Percentiles rank a stretch among this genome's conserved stretches.
Evolutionary conservation across 2,797 vertebrate species (phyloP).

Genomic region (Salarias fasciatus): DNA sequence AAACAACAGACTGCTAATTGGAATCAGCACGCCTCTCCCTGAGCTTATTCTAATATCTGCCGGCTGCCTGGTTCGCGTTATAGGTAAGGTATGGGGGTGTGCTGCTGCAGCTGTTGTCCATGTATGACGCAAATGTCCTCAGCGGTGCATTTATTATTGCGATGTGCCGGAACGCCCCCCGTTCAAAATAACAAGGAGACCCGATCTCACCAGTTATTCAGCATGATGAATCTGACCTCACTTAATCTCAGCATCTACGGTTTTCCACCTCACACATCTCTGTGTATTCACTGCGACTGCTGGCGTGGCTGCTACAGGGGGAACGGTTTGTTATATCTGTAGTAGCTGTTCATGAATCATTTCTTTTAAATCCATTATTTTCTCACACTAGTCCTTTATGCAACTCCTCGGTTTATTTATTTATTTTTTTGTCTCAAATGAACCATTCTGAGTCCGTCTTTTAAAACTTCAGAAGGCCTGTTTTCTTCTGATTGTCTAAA

Average conservation of each 20-base stretch:
- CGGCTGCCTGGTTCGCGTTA: slow-evolving; percentile 54
- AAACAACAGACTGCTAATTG: slow-evolving; percentile 84
- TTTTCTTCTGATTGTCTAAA: too few relatives aligned
- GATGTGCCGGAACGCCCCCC: neutral
- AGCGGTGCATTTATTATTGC: slow-evolving; percentile 20
- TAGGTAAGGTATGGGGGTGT: slow-evolving; percentile 61
- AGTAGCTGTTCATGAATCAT: too few relatives aligned
- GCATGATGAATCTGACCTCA: slow-evolving; percentile 3
- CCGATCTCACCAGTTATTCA: neutral
- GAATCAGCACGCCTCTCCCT: slow-evolving; percentile 79
- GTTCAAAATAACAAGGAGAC: slow-evolving; percentile 10
- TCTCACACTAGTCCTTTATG: too few relatives aligned
- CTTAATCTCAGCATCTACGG: neutral
- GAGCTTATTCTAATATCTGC: slow-evolving; percentile 75
- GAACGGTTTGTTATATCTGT: too few relatives aligned
- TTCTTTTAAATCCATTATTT: too few relatives aligned
- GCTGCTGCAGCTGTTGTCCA: slow-evolving; percentile 56
- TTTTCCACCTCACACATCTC: too few relatives aligned
- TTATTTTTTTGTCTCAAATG: too few relatives aligned
- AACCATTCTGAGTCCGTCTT: too few relatives aligned
- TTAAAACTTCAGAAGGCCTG: too few relatives aligned
- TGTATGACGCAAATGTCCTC: slow-evolving; percentile 25
- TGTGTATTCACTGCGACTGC: too few relatives aligned
- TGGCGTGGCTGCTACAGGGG: too few relatives aligned
- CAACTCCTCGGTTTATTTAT: too few relatives aligned